These are phyloP conservation scores for Butorides virescens DNA, from an alignment of 2,113 vertebrate species.

Conservation along the genomic window DNA sequence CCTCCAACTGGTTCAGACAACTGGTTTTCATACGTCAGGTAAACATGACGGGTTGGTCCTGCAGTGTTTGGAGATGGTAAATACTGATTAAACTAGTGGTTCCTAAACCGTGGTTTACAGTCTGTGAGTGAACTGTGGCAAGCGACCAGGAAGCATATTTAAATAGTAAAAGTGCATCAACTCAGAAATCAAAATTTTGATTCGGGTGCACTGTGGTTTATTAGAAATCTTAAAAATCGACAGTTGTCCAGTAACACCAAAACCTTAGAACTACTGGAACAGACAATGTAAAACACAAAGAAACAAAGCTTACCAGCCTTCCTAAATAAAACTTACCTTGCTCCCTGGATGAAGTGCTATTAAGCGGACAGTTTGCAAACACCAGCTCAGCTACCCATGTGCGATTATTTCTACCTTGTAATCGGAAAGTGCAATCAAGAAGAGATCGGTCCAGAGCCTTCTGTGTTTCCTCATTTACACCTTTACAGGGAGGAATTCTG, in stretches of 20 bases:
- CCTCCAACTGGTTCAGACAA: slow-evolving; percentile 96
- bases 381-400: slow-evolving; percentile 97
- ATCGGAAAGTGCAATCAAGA: slow-evolving; percentile 95
- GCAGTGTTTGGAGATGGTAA: slow-evolving; percentile 8
- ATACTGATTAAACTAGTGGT: background rate
- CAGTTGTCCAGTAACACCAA: background rate
- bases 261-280: background rate
- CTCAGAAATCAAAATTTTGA: background rate
- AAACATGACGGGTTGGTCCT: slow-evolving; percentile 94
- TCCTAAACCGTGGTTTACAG: background rate
- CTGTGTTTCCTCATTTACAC: slow-evolving; percentile 90
- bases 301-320: background rate
- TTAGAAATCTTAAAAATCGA: background rate
- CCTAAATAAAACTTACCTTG: slow-evolving; percentile 79
- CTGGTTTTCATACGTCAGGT: slow-evolving; percentile 95
- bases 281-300: background rate
- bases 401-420: slow-evolving; percentile 98
- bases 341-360: slow-evolving; percentile 92
- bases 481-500: slow-evolving; percentile 95
- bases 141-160: background rate
- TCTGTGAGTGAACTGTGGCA: background rate
- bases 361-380: slow-evolving; percentile 94
- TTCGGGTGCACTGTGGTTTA: background rate
- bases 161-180: background rate
- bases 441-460: slow-evolving; percentile 90